Base-by-base conservation (phyloP, 2,888 invertebrate species). In the Protonemura montana region DNA sequence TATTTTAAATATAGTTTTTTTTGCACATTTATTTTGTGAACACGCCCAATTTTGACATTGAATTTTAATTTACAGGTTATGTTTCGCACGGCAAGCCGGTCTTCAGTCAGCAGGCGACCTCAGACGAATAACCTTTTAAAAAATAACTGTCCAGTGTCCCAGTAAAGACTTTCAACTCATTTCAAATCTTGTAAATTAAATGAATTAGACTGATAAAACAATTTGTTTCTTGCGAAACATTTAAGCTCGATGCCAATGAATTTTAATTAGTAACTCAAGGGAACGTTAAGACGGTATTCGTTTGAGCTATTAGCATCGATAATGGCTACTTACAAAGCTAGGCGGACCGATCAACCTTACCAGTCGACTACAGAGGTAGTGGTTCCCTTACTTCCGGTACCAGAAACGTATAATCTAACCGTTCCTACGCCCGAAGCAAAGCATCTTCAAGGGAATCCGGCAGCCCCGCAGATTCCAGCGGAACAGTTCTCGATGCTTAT, bases 401-500 rank as follows among this genome's bases (percentile, higher is more conserved):
- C 78, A 78, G n/a, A 78, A 21, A 35, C 35, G 35, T 35, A n/a
- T n/a, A 3, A 35, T 10, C 35, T 35, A 10, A 35, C 10, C 10
- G 10, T 6, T 6, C 35, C 35, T 35, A 10, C 35, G 10, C 27
- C 78, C 28, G 21, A 78, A 78, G 78, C 28, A 35, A 76, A 5
- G 26, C 3, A 76, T 25, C n/a, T 25, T 76, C n/a, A 26, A 25
- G 76, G 6, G 21, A 3, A 2, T 2, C 76, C 26, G 76, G 6
- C n/a, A 21, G n/a, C 26, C 6, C 5, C 76, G 26, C n/a, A 5
- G 76, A 81, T n/a, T 28, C 16, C 29, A 82, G 25, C 26, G 25
- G 26, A 21, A 21, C 59, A 83, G 3, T 83, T 3, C 83, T 42
- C 83, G 6, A 42, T 25, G n/a, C 76, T 93, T 26, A 93, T 93